Evolutionary conservation across 2,888 invertebrate species (phyloP), one percentile per base, ranked within the genome.

Genomic region (Nomada ferruginata): DNA sequence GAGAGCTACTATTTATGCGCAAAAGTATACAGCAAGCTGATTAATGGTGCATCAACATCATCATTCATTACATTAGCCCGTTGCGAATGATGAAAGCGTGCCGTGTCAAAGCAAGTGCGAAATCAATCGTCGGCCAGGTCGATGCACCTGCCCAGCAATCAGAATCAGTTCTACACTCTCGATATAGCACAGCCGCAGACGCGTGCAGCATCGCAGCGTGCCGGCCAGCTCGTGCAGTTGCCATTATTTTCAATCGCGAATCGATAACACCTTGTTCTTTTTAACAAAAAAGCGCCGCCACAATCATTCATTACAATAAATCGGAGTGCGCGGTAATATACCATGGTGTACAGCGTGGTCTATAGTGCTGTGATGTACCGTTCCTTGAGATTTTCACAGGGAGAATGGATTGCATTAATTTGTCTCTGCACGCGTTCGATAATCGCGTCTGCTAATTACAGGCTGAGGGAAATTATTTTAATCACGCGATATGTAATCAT

Each of bases 61-160:
- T 89, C 85, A 76, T 87, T 88, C 88, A 87, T 89, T 87, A 85
- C 79, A 85, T 87, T 87, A 86, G 81, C 79, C 83, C 73, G 84
- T 78, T 69, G 84, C 80, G 66, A 82, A 79, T 81, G 82, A 76
- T 74, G 81, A 79, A 83, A 84, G 82, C 87, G 84, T 75, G 84
- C 71, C 85, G 80, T 79, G 85, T 84, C 85, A 82, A 84, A 85
- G 87, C 88, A 73, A 84, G 84, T 87, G 88, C 82, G 84, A 85
- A 88, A 88, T 88, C 88, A 88, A 88, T 88, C 88, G 88, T 76
- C 72, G 73, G 69, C 15, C 76, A 72, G 81, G 76, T 79, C 84
- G 77, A 84, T 79, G 85, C 82, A 84, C 82, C 79, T 82, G 85
- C 66, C 60, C 64, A 36, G 66, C 73, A 70, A 84, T 79, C 69